Evolutionary conservation across 2,888 invertebrate species (phyloP), one percentile per base, ranked within the genome.

Genomic region (Timema cristinae): DNA sequence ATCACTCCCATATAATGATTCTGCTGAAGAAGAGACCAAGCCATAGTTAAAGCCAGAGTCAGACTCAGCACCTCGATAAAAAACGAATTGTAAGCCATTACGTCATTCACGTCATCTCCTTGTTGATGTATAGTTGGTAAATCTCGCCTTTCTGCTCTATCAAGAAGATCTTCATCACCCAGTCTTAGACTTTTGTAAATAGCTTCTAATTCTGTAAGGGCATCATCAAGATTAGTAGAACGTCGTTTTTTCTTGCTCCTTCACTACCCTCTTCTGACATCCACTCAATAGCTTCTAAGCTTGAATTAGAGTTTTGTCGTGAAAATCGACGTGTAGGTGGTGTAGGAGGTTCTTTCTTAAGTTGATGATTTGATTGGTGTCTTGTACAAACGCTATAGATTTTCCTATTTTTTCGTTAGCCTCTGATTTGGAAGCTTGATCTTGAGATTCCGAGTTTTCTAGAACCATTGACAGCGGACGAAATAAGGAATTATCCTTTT

Each of bases 171-270:
- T 80, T 93, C 92, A 79, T 94, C 94, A 0, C 91, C 91, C 69
- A 95, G 84, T n/a, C 91, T 90, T 72, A 96, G 85, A 78, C 93
- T 94, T 77, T 94, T 92, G 80, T 94, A 93, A 79, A 96, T 95
- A n/a, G 92, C 91, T 84, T 96, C 95, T 71, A 96, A 82, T 82
- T 96, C 96, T 78, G 91, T 91, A 48, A 96, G 86, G 70, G 95
- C 95, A 79, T 95, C 94, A 79, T 94, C 94, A 56, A 94, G 85
- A 81, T 94, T 94, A 15, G 90, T 89, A 5, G 92, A 91, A 8
- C 67, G 59, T 16, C 73, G 59, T 81, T 91, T 91, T 77, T 73
- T 75, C 54, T 72, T 67, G 16, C n/a, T 7, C 11, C 49, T 47
- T 69, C 68, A 50, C 51, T 11, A 7, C 11, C 59, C 6, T 72